These are phyloP conservation scores for Micronycteris hirsuta DNA, from an alignment of 2,113 vertebrate genomes.

Conservation along the genomic window DNA sequence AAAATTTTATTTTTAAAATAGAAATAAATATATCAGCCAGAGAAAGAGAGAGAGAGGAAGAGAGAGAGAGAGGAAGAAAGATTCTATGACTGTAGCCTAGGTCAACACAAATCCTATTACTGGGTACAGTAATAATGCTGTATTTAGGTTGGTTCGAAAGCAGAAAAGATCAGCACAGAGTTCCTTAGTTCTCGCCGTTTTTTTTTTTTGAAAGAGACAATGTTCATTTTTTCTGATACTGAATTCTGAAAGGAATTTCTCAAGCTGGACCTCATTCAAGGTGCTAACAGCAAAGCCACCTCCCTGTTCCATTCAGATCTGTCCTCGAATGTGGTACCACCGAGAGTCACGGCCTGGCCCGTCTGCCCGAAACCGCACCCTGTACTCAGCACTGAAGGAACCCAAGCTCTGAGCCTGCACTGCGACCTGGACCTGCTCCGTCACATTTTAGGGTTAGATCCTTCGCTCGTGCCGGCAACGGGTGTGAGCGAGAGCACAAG, in stretches of 20 bases:
- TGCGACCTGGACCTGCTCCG: background rate
- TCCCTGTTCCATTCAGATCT: background rate
- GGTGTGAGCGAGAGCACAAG: background rate
- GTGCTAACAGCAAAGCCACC: background rate
- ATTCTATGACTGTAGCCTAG: background rate
- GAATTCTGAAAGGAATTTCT: background rate
- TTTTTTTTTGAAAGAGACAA: background rate
- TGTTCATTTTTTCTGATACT: background rate
- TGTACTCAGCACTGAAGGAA: background rate
- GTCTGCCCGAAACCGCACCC: fast-evolving
- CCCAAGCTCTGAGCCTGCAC: background rate
- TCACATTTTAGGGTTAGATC: background rate
- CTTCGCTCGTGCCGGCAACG: background rate
- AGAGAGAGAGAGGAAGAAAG: background rate
- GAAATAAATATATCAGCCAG: background rate
- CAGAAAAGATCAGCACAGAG: too few relatives aligned
- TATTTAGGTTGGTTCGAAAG: background rate
- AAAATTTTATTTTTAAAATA: background rate
- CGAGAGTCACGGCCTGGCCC: background rate
- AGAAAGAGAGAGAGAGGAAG: background rate
- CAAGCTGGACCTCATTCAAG: background rate
- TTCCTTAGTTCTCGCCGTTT: background rate
- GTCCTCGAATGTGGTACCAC: too few relatives aligned
- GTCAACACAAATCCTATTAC: too few relatives aligned
- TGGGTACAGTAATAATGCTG: background rate